Percentiles rank a stretch among this genome's conserved stretches.
These are phyloP conservation scores for Drosophila gunungcola DNA, from an alignment of 1,140 invertebrate genomes.

Conservation along the genomic window DNA sequence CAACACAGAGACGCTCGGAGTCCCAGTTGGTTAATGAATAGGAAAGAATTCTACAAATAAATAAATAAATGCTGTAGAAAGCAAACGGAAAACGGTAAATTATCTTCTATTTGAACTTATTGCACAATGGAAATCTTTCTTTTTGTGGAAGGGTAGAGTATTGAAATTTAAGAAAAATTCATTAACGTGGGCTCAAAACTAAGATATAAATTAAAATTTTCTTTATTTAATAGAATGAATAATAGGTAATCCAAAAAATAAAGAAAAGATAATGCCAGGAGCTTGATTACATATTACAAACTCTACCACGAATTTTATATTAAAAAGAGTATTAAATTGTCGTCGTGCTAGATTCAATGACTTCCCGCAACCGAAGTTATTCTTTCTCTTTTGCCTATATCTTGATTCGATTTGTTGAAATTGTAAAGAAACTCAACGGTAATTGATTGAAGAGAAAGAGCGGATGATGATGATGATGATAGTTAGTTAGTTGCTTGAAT, in stretches of 20 bases:
- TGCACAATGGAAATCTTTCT: conserved; percentile 14
- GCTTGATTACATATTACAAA: no score
- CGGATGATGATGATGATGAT: conserved; percentile 19
- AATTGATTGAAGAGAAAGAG: conserved; percentile 46
- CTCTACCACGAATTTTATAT: no score
- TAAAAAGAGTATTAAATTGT: not conserved
- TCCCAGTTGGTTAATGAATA: conserved; percentile 53
- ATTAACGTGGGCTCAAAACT: no score
- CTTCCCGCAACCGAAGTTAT: conserved; percentile 1
- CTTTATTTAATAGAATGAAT: no score
- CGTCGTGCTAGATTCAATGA: not conserved
- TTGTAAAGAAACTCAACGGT: conserved; percentile 47
- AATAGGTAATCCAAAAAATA: no score
- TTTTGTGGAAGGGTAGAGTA: not conserved
- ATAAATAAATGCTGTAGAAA: conserved; percentile 30
- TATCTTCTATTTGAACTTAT: conserved; percentile 18
- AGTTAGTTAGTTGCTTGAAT: conserved; percentile 30
- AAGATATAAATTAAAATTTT: no score
- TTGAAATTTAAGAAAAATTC: not conserved
- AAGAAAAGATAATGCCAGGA: no score
- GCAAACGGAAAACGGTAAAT: conserved; percentile 31
- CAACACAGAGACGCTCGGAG: conserved; percentile 4
- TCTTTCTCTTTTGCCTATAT: conserved; percentile 39
- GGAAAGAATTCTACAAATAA: conserved; percentile 43
- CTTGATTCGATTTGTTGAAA: conserved; percentile 35